Evolutionary conservation across 2,888 invertebrate genomes (phyloP), one percentile per base, ranked within the genome.

Genomic region (Tenthredo amoena): DNA sequence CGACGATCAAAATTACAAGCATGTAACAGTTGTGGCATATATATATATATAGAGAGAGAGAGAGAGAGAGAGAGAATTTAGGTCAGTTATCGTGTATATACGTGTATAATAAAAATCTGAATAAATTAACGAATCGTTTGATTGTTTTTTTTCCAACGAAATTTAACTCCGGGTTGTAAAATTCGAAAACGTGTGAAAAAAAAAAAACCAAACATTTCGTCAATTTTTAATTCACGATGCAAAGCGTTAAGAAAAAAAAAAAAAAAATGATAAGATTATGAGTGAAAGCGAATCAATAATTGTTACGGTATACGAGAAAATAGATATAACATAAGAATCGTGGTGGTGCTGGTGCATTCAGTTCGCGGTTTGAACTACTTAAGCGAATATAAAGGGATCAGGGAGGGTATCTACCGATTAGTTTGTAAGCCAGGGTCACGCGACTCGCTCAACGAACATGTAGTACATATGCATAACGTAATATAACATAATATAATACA

Each of bases 361-460:
- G 62, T 62, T 62, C 26, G 21, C 62, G n/a, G 15, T 71, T 71
- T 71, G 71, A 40, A 37, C 71, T n/a, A 71, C 37, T 71, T 40
- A n/a, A 34, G 31, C 34, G 34, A 68, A 68, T 62, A 62, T 62
- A 62, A 62, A 68, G 68, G 43, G 43, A 74, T 74, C 74, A 74
- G 43, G 12, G 43, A 77, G 77, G 77, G 47, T 55, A 77, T 77
- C 77, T 50, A n/a, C 15, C 50, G 50, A 50, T 77, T 77, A 77
- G 77, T 77, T 77, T 77, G 77, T 77, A 77, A 77, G 77, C 77
- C 77, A 77, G 77, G 77, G 77, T 77, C 77, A 77, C 74, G 26
- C 55, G 26, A 55, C 43, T 47, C 40, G 9, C 26, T 21, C 47
- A 21, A 43, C 43, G 43, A 26, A 2, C 7, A 9, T 21, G 12